These are phyloP conservation scores for Zootermopsis nevadensis DNA, from an alignment of 2,888 invertebrate species.

Conservation along the genomic window DNA sequence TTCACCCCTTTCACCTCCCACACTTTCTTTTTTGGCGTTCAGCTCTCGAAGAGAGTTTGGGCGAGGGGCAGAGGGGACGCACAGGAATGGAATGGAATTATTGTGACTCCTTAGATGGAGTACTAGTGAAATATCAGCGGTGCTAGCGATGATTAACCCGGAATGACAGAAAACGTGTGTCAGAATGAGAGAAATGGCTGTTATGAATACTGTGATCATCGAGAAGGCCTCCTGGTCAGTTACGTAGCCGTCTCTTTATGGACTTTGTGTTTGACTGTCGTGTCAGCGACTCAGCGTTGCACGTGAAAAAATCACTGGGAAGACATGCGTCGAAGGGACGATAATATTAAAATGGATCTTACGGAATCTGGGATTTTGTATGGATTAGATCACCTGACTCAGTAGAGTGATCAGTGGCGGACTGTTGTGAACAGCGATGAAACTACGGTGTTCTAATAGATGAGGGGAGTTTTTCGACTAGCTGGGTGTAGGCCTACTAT, in stretches of 20 bases:
- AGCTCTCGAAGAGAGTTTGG: constrained; percentile 34
- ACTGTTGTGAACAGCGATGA: too few species aligned
- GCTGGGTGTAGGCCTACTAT: too few species aligned
- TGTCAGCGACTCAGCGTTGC: too few species aligned
- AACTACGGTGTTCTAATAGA: too few species aligned
- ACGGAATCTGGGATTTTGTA: too few species aligned
- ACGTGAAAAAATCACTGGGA: too few species aligned
- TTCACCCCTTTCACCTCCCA: constrained; percentile 18
- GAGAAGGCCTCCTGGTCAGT: neutral
- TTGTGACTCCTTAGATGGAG: constrained; percentile 44
- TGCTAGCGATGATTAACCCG: constrained; percentile 35
- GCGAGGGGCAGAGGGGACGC: constrained; percentile 32
- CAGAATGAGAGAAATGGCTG: neutral
- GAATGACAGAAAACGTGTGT: neutral
- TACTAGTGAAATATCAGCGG: constrained; percentile 36
- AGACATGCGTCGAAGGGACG: too few species aligned
- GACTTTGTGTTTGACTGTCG: neutral
- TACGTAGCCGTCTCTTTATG: neutral
- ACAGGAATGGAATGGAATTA: constrained; percentile 45
- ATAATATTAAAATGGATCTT: too few species aligned
- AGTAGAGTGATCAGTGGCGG: too few species aligned
- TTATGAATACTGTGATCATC: constrained; percentile 2
- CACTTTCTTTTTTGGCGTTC: constrained; percentile 25
- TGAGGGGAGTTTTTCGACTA: too few species aligned
- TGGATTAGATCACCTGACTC: too few species aligned